Base-by-base conservation (phyloP, 2,888 invertebrate genomes). In the Andricus curvator region DNA sequence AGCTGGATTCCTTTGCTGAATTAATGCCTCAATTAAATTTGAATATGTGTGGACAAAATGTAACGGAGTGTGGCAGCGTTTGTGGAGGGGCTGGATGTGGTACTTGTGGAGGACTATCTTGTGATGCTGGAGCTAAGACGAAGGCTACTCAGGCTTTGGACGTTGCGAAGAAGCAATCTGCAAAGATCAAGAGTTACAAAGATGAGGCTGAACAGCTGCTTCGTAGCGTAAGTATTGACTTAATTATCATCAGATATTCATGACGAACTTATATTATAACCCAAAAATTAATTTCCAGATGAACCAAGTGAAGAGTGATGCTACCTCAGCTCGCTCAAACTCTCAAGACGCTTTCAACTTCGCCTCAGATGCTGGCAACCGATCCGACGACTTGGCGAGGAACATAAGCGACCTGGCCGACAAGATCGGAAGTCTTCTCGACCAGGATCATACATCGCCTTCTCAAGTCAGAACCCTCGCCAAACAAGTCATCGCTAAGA, bases 41-140 rank as follows among this genome's bases (percentile, higher is more conserved):
- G 86, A 95, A 97, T 92, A 96, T 96, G 89, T 94, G 94, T 84
- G 94, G 94, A 2, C 90, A 87, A 41, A 93, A 92, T 29, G 91
- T 92, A 0, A 89, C 91, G 0, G 91, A 92, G 51, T 92, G 92
- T 70, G 92, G 92, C 77, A 87, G 82, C 68, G 87, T 98, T 81
- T 99, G 99, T 92, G 99, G 99, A 70, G 99, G 99, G 41, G 99
- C 99, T 20, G 98, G 98, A 0, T 99, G 99, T 92, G 97, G 96
- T 2, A 86, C 85, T 84, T 99, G 99, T 92, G 99, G 98, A 78
- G 97, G 98, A 6, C 94, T 97, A 84, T 96, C 98, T 66, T 98
- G 99, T 92, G 97, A 97, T 87, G 95, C 96, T 87, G 98, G 99
- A 15, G 97, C 99, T 4, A 95, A 98, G 33, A 97, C 97, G 22